These are phyloP conservation scores for Ficedula albicollis DNA, from an alignment of 2,797 vertebrate genomes.

Conservation along the genomic window DNA sequence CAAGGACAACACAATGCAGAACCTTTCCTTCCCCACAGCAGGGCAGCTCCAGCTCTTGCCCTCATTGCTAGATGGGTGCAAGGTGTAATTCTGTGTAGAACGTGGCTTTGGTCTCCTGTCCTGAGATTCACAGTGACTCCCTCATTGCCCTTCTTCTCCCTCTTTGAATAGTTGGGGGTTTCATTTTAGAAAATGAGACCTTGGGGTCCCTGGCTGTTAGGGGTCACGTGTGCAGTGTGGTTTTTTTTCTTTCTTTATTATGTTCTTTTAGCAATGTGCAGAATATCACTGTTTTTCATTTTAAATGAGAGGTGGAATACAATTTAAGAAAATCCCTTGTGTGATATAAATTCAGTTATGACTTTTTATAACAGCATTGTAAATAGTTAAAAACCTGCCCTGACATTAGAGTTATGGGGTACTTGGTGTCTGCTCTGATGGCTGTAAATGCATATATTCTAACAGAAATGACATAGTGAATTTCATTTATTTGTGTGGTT, in stretches of 20 bases:
- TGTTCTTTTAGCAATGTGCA: neutral
- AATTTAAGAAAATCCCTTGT: conserved; percentile 1
- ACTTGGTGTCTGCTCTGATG: neutral
- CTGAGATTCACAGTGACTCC: neutral
- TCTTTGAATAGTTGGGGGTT: neutral
- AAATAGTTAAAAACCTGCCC: conserved; percentile 36
- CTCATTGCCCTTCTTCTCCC: neutral
- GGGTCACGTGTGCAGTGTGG: neutral
- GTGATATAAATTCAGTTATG: conserved; percentile 5
- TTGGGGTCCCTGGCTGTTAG: neutral
- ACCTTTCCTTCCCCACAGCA: neutral
- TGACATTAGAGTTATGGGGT: conserved; percentile 10
- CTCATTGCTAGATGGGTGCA: neutral
- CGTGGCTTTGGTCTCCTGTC: neutral
- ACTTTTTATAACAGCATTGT: conserved; percentile 1
- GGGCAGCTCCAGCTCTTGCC: neutral
- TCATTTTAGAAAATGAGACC: neutral
- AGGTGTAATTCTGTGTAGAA: neutral
- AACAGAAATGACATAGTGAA: conserved; percentile 44
- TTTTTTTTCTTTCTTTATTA: neutral
- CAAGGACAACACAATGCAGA: neutral
- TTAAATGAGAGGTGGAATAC: conserved; percentile 21
- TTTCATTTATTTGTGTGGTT: conserved; percentile 61
- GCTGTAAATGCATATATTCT: conserved; percentile 30
- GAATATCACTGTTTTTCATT: neutral